Base-by-base conservation (phyloP, 2,113 vertebrate genomes). In the Chitala chitala region DNA sequence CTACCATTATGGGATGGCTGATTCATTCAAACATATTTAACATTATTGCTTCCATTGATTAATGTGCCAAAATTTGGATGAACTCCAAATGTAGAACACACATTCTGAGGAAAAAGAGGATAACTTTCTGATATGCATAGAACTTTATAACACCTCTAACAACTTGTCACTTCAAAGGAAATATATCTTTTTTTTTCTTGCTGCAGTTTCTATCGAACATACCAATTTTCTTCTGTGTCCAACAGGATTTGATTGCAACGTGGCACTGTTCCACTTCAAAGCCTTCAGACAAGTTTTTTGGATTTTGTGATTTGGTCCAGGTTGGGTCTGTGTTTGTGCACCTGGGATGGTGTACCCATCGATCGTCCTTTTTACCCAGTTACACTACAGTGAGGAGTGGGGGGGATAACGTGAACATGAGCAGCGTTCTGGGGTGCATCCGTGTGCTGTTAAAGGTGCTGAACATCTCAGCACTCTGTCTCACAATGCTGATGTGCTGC, bases 121-220 rank as follows among this genome's bases (percentile, higher is more conserved):
- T 48, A 46, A n/a, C 2, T 24, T 17, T 38, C 64, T 24, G 40
- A n/a, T 63, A 7, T 63, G 31, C 33, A 63, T 29, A 31, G 38
- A 63, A n/a, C 29, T n/a, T 5, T 65, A 17, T 20, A 65, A n/a
- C 20, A 65, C n/a, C 29, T 48, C 64, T 63, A 63, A 63, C 13
- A 24, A 68, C 42, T 26, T 68, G 44, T 68, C 10, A 68, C 42
- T 68, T 68, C 64, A 68, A 68, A 68, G 64, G 17, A 29, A 68
- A 68, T 36, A 46, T 12, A 46, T 17, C 29, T 68, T n/a, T 68
- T 68, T n/a, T n/a, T n/a, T n/a, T n/a, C n/a, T n/a, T n/a, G n/a
- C 38, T 26, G 42, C 12, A 22, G 5, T 68, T 68, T 46, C 40
- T 46, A n/a, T 68, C 46, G 40, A 38, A 68, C 42, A 29, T 46